Evolutionary conservation across 1,140 invertebrate genomes (phyloP), one percentile per base, ranked within the genome.

Genomic region (Drosophila rufa): DNA sequence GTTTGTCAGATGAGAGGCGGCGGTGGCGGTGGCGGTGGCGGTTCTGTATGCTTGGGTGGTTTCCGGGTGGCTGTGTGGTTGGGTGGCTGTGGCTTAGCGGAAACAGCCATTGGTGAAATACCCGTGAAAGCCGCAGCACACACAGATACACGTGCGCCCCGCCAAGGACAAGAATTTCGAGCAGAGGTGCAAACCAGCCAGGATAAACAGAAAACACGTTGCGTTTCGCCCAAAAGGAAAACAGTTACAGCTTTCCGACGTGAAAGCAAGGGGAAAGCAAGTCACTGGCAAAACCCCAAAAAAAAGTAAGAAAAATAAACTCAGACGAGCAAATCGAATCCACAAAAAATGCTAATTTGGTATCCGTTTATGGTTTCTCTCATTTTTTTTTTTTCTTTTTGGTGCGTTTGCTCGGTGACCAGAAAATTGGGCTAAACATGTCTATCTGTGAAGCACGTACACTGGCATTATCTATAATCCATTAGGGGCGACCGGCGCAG

Each of bases 171-270:
- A 30, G 50, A 53, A 65, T 45, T 50, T 48, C 62, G 67, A 55
- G 56, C 50, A 69, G 78, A 81, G 82, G 78, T 85, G 82, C 74
- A 81, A 85, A 85, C 68, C 79, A 66, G 68, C 42, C 59, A 53
- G 82, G 68, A 85, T 85, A 85, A 85, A 86, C 78, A 74, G 69
- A 67, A 50, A 69, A 73, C 78, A 80, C 64, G 81, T 68, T 84
- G 70, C 62, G 70, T 62, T 79, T 66, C 47, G 22, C 38, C 46
- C 15, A 61, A 67, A 67, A 59, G 51, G 43, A 73, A 69, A 84
- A 82, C 70, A 73, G 55, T 50, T 45, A 50, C 53, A 36, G 67
- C 33, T 55, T 70, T 66, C 22, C 25, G 25, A 19, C 14, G n/a
- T 38, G 25, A 42, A 59, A 50, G 67, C 51, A 33, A 19, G 36